These are phyloP conservation scores for Microcaecilia unicolor DNA, from an alignment of 2,797 vertebrate genomes.

Conservation along the genomic window DNA sequence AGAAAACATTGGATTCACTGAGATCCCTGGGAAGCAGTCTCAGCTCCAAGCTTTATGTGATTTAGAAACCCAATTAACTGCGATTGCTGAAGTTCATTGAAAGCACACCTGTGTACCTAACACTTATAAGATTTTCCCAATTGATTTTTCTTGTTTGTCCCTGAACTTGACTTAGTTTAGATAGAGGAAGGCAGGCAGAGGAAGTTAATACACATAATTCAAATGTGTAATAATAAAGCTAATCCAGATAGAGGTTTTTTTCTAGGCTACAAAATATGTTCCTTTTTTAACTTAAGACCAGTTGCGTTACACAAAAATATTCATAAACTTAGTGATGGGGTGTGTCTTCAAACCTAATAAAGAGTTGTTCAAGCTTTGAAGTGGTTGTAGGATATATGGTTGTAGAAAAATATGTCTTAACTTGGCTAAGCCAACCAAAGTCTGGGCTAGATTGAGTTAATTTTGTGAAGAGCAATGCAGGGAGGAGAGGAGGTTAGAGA, in stretches of 20 bases:
- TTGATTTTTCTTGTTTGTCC: conserved; percentile 30
- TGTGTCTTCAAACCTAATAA: too few species aligned
- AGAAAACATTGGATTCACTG: conserved; percentile 42
- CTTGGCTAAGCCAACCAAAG: too few species aligned
- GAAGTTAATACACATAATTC: conserved; percentile 45
- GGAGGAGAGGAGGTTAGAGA: too few species aligned
- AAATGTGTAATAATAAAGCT: conserved; percentile 46
- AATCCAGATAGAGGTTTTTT: conserved; percentile 38
- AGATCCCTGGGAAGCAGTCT: conserved; percentile 42
- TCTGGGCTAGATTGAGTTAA: too few species aligned
- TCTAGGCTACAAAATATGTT: conserved; percentile 42
- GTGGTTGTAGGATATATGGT: too few species aligned
- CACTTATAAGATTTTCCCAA: conserved; percentile 43
- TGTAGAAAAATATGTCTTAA: too few species aligned
- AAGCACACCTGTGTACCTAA: conserved; percentile 42
- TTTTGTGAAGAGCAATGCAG: too few species aligned
- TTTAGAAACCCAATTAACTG: conserved; percentile 41
- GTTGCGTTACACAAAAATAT: too few species aligned
- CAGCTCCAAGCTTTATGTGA: conserved; percentile 32
- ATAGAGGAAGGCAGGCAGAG: conserved; percentile 26
- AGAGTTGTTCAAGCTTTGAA: too few species aligned
- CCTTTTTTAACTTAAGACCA: conserved; percentile 22
- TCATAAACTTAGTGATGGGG: too few species aligned
- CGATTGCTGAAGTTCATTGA: conserved; percentile 47
- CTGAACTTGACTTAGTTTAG: conserved; percentile 32